phyloP scores from a whole-genome alignment of 2,113 vertebrate species.

The Caloenas nicobarica region DNA sequence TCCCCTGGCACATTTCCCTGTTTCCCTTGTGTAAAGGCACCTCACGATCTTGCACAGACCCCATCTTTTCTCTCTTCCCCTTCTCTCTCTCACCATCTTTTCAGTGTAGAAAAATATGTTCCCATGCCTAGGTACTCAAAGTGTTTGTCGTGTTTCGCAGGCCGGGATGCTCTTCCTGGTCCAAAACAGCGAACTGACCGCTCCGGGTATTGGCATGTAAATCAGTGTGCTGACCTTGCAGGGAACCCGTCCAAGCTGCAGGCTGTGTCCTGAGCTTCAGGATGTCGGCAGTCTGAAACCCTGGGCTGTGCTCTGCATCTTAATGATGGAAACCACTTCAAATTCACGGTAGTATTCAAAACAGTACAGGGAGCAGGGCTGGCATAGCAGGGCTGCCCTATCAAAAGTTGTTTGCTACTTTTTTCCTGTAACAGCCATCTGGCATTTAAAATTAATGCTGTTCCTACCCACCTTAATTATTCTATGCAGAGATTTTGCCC shows the following conservation, averaged over 20 bases:
- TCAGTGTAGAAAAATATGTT: slow-evolving; percentile 43
- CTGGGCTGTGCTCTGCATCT: slow-evolving; percentile 35
- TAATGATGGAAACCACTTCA: slow-evolving; percentile 54
- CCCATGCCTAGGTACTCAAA: slow-evolving; percentile 52
- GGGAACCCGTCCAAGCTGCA: slow-evolving; percentile 24
- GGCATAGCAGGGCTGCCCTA: neutral
- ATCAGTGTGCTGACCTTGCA: slow-evolving; percentile 60
- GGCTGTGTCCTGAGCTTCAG: slow-evolving; percentile 37
- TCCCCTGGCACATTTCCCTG: neutral
- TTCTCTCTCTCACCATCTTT: slow-evolving; percentile 23
- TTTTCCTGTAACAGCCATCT: neutral
- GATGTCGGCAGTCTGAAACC: slow-evolving; percentile 45
- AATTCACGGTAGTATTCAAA: neutral
- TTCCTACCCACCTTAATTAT: neutral
- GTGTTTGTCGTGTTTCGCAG: slow-evolving; percentile 16
- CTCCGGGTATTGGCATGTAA: slow-evolving; percentile 63
- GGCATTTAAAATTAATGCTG: neutral
- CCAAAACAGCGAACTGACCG: slow-evolving; percentile 21
- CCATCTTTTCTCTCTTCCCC: slow-evolving; percentile 7
- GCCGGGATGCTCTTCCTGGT: slow-evolving; percentile 1
- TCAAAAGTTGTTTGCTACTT: slow-evolving; percentile 32
- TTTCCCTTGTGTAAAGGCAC: neutral
- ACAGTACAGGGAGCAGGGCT: neutral
- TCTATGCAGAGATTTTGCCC: neutral
- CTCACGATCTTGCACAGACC: neutral